Conservation (phyloP, 1,140 invertebrate species). For the Palaemon carinicauda region DNA sequence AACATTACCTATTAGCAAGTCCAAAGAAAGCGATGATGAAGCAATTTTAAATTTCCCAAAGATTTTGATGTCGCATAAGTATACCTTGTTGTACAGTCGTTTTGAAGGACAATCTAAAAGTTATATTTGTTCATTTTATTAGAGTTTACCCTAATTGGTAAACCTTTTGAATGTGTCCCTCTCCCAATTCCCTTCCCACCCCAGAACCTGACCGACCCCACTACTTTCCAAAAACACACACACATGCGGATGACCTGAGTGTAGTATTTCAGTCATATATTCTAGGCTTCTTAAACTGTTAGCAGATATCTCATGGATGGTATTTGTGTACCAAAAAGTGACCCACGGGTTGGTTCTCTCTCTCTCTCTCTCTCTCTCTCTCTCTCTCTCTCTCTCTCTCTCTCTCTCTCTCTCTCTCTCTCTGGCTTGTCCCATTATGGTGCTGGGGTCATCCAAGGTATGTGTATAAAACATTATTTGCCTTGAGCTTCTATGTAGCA, state of each 20-base stretch:
- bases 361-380: too few species aligned
- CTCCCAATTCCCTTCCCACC: neutral
- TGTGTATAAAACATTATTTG: slow-evolving; percentile 14
- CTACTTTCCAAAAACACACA: neutral
- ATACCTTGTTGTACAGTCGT: slow-evolving; percentile 30
- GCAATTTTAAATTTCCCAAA: slow-evolving; percentile 12
- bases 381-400: too few species aligned
- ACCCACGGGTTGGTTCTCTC: too few species aligned
- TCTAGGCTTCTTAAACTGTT: neutral
- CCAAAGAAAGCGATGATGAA: slow-evolving; percentile 11
- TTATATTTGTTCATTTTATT: slow-evolving; percentile 20
- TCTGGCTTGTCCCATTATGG: neutral
- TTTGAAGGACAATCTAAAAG: slow-evolving; percentile 30
- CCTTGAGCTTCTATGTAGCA: slow-evolving; percentile 36
- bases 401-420: too few species aligned
- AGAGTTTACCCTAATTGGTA: slow-evolving; percentile 26
- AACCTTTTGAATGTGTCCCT: neutral
- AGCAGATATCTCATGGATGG: too few species aligned
- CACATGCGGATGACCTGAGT: neutral
- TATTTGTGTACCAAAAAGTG: too few species aligned
- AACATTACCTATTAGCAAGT: slow-evolving; percentile 21
- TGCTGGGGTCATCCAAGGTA: slow-evolving; percentile 11
- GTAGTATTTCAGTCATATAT: neutral
- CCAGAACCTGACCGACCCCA: neutral
- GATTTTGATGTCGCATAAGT: slow-evolving; percentile 31